Conservation (phyloP, 2,888 invertebrate genomes). For the Perithous albicinctus region DNA sequence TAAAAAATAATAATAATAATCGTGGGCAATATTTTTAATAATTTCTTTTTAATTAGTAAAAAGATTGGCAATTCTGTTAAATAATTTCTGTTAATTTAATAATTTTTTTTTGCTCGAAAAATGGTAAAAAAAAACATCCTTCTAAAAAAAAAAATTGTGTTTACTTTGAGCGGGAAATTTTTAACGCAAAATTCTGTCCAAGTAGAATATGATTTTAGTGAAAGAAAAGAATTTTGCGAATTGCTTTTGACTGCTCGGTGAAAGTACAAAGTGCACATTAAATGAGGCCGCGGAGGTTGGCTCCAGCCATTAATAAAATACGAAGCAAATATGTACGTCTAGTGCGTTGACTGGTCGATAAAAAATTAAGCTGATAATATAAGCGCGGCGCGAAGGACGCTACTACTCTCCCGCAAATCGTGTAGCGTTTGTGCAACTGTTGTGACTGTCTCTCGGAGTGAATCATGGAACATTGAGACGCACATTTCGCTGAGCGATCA, state of each 20-base stretch:
- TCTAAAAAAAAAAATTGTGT: too few relatives aligned
- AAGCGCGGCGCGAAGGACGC: slow-evolving; percentile 5
- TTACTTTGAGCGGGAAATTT: too few relatives aligned
- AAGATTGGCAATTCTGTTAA: too few relatives aligned
- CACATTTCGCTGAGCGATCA: background rate
- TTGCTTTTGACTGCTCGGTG: background rate
- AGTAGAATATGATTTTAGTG: background rate
- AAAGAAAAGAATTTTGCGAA: too few relatives aligned
- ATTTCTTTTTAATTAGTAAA: too few relatives aligned
- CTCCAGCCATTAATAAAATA: slow-evolving; percentile 21
- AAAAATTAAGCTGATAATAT: slow-evolving; percentile 26
- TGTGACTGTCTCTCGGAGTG: background rate
- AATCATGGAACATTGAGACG: background rate
- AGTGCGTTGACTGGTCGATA: background rate
- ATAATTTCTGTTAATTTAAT: too few relatives aligned
- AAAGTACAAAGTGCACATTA: slow-evolving; percentile 23
- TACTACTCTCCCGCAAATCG: background rate
- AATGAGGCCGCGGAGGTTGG: background rate
- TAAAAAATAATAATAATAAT: too few relatives aligned
- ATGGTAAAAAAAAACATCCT: too few relatives aligned
- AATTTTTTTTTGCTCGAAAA: too few relatives aligned
- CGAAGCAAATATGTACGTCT: background rate
- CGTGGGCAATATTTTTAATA: too few relatives aligned
- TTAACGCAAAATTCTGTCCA: background rate
- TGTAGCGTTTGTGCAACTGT: slow-evolving; percentile 2